Percentiles rank a stretch among this genome's conserved stretches.
These are phyloP conservation scores for Pseudorhombus dupliciocellatus DNA, from an alignment of 2,113 vertebrate genomes.

Conservation along the genomic window DNA sequence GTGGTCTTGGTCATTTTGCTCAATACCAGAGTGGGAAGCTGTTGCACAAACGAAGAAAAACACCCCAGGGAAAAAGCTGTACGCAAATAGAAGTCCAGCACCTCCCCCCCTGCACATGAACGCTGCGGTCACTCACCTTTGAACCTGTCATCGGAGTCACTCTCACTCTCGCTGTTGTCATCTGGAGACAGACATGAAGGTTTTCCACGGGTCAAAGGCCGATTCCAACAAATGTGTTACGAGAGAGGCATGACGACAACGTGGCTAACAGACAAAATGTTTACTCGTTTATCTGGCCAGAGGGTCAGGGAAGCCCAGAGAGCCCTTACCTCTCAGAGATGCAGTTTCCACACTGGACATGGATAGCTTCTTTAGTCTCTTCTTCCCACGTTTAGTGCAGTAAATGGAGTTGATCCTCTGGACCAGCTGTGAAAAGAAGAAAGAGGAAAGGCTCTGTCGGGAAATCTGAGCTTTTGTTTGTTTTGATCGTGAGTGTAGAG, in stretches of 20 bases:
- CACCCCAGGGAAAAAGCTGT: neutral
- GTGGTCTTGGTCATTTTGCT: slow-evolving; percentile 3
- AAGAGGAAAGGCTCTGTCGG: slow-evolving; percentile 45
- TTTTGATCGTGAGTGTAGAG: slow-evolving; percentile 48
- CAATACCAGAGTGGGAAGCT: slow-evolving; percentile 14
- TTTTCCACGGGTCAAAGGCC: slow-evolving; percentile 54
- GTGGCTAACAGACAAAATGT: slow-evolving; percentile 55
- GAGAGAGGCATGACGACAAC: slow-evolving; percentile 18
- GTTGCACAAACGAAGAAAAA: slow-evolving; percentile 22
- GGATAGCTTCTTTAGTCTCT: slow-evolving; percentile 94
- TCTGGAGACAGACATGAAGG: slow-evolving; percentile 81
- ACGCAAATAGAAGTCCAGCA: neutral
- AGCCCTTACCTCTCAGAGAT: slow-evolving; percentile 90
- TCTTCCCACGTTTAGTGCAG: slow-evolving; percentile 98
- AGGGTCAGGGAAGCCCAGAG: slow-evolving; percentile 31
- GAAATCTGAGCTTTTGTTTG: slow-evolving; percentile 30
- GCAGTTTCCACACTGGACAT: slow-evolving; percentile 93
- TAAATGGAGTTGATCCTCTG: slow-evolving; percentile 99
- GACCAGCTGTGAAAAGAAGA: slow-evolving; percentile 85
- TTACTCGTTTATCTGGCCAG: slow-evolving; percentile 47
- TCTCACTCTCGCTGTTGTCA: slow-evolving; percentile 99
- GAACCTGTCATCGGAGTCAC: slow-evolving; percentile 98
- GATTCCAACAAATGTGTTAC: slow-evolving; percentile 47
- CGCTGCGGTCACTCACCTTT: slow-evolving; percentile 88
- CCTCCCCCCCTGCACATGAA: slow-evolving; percentile 9